phyloP scores from a whole-genome alignment of 2,797 vertebrate genomes.

The Muraenolepis orangiensis region DNA sequence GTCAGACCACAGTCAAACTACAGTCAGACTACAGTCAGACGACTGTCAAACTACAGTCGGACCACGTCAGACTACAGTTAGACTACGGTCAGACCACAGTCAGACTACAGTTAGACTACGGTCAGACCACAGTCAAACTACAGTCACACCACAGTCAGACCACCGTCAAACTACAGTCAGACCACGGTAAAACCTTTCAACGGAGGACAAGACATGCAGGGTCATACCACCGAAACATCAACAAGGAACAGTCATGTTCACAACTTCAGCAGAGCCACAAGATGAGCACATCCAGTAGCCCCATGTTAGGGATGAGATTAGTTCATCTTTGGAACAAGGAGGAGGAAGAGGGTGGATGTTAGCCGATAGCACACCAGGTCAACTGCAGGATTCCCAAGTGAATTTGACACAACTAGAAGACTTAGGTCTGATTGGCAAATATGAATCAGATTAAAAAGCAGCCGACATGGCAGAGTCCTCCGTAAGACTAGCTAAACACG shows the following conservation, averaged over 20 bases:
- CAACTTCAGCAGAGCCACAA: not conserved
- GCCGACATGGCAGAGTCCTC: not conserved
- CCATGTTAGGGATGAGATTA: not conserved
- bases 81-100: not conserved
- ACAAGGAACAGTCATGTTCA: not conserved
- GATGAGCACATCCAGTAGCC: not conserved
- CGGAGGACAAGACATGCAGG: too few species aligned
- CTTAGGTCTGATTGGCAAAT: not conserved
- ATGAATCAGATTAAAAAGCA: too few species aligned
- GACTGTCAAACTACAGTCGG: not conserved
- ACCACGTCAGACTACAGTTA: not conserved
- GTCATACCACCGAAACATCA: not conserved
- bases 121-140: not conserved
- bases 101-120: too few species aligned
- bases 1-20: not conserved
- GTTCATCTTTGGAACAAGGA: not conserved
- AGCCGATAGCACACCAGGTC: not conserved
- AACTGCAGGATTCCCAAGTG: not conserved
- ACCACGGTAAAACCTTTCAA: too few species aligned
- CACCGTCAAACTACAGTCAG: not conserved
- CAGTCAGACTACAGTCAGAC: not conserved
- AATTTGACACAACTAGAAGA: not conserved
- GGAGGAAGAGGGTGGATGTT: not conserved
- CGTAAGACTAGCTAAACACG: not conserved
- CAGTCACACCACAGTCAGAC: not conserved